Conservation (phyloP, 2,888 invertebrate species). For the Pseudococcus jackbeardsleyi region DNA sequence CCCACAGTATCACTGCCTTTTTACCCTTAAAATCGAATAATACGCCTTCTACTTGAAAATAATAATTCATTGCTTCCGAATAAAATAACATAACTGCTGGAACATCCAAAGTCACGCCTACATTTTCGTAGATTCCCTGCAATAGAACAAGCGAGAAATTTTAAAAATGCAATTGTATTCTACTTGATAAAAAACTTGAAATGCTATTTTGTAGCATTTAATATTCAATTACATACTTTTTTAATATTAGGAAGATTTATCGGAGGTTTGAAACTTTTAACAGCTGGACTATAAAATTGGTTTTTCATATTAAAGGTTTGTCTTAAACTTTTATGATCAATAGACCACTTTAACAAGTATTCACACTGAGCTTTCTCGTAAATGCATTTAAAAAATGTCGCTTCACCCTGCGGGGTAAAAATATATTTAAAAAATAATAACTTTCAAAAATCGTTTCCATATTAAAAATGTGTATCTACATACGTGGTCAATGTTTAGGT, state of each 20-base stretch:
- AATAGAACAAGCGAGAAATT: too few species aligned
- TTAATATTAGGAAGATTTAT: neutral
- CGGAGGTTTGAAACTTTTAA: neutral
- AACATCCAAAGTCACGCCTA: neutral
- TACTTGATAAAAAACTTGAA: too few species aligned
- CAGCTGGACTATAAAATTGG: neutral
- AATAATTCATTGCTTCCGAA: neutral
- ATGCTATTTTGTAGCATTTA: too few species aligned
- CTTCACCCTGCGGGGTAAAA: too few species aligned
- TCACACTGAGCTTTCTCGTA: neutral
- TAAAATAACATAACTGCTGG: neutral
- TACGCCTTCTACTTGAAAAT: neutral
- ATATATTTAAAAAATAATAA: too few species aligned
- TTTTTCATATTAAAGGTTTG: neutral
- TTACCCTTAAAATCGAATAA: neutral
- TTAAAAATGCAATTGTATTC: too few species aligned
- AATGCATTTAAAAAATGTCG: neutral
- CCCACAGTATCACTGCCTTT: neutral
- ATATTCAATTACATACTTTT: too few species aligned
- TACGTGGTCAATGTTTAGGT: too few species aligned
- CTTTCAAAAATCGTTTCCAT: too few species aligned
- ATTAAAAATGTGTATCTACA: too few species aligned
- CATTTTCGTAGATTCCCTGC: neutral
- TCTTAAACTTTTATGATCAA: too few species aligned
- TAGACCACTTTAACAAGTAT: neutral